Base-by-base conservation (phyloP, 2,888 invertebrate species). In the Diaphora mendica region DNA sequence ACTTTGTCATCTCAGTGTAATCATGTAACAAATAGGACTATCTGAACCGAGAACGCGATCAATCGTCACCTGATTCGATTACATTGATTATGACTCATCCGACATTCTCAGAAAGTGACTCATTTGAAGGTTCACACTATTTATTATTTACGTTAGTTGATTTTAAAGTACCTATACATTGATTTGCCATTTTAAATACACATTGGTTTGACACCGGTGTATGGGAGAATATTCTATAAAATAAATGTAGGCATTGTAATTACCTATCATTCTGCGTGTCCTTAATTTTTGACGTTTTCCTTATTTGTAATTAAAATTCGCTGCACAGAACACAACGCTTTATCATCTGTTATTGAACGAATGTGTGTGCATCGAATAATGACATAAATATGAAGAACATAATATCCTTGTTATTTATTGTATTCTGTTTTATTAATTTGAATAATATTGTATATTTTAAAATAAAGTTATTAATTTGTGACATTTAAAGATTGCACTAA, bases 1-100 rank as follows among this genome's bases (percentile, higher is more conserved):
- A 59, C 23, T 69, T 17, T 66, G 30, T 66, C 76, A 73, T 72
- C 74, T 73, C 48, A 75, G 59, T 79, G 77, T 75, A 79, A 77
- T 83, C 75, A 78, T 62, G 48, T 71, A 65, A 75, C 33, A 74
- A 82, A 76, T 76, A 73, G 73, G 68, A 79, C 75, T 79, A 79
- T 68, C 73, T 62, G 77, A 84, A 72, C 65, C 79, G 51, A 33
- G 73, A 78, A 80, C 73, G 78, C 79, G 77, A 76, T 76, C 70
- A 77, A 80, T 83, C 82, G 85, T 85, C 81, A 85, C 77, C 81
- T 69, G 70, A 78, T 79, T 80, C 77, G 77, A 81, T 85, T 76
- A 80, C 82, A 77, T 81, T 35, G 73, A 44, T 20, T 51, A 72
- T 83, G 83, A 83, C 66, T 84, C 84, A 82, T 79, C 77, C 73